Conservation (phyloP, 1,140 invertebrate genomes). For the Lethrus apterus region DNA sequence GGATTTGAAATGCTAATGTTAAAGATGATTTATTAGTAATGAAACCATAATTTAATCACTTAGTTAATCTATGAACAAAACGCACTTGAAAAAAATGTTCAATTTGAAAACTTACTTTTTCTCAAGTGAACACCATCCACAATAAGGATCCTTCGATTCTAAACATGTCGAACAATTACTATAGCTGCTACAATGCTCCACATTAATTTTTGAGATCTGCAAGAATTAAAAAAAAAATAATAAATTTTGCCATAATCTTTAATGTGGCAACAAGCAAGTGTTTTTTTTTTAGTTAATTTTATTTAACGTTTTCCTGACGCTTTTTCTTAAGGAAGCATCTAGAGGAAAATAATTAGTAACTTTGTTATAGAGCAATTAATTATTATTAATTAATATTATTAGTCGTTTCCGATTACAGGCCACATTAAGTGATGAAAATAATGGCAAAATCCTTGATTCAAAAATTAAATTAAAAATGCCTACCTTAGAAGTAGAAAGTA, state of each 20-base stretch:
- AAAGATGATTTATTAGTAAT: too few species aligned
- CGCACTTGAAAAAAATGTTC: not conserved
- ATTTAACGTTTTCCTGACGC: too few species aligned
- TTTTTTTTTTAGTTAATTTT: too few species aligned
- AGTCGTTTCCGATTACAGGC: not conserved
- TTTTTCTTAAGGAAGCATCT: too few species aligned
- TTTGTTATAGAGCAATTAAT: not conserved
- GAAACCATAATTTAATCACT: too few species aligned
- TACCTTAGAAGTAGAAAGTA: constrained; percentile 62
- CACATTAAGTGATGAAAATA: not conserved
- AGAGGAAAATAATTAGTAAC: constrained; percentile 2
- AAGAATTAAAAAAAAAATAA: constrained; percentile 27
- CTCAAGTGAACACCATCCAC: constrained; percentile 96
- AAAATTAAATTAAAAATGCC: too few species aligned
- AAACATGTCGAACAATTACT: constrained; percentile 85
- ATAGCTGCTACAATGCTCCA: constrained; percentile 87
- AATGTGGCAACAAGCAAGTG: too few species aligned
- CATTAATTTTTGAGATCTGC: constrained; percentile 79
- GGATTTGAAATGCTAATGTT: too few species aligned
- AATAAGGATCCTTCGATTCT: constrained; percentile 90
- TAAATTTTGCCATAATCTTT: too few species aligned
- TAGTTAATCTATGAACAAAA: too few species aligned
- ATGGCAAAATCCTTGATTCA: too few species aligned
- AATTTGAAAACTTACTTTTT: constrained; percentile 57
- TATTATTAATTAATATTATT: not conserved